Evolutionary conservation across 2,888 invertebrate genomes (phyloP).

Genomic region (Athetis lepigone): DNA sequence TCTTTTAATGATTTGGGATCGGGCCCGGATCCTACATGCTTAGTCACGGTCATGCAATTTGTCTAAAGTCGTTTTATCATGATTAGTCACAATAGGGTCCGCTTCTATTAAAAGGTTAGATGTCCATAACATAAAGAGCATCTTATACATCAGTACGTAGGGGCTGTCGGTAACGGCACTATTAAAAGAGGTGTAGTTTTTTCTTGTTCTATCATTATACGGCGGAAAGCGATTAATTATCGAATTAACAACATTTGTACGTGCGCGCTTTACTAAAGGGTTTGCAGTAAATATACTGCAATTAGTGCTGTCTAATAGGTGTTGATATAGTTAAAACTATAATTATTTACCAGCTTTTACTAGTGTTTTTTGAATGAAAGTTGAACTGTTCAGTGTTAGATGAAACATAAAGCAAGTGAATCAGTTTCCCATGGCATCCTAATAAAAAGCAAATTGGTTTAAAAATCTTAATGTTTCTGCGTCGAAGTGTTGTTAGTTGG

Average conservation of each 20-base stretch:
- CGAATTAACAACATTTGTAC: slow-evolving; percentile 60
- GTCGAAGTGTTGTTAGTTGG: slow-evolving; percentile 79
- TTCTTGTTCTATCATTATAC: slow-evolving; percentile 55
- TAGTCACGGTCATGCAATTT: slow-evolving; percentile 91
- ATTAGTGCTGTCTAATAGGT: slow-evolving; percentile 40
- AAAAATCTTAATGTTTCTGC: slow-evolving; percentile 83
- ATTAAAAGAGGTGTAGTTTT: slow-evolving; percentile 60
- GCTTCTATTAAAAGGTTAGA: slow-evolving; percentile 86
- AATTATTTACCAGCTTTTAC: slow-evolving; percentile 21
- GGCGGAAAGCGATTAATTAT: slow-evolving; percentile 59
- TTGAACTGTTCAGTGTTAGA: slow-evolving; percentile 25
- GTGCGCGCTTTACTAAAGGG: slow-evolving; percentile 43
- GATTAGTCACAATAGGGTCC: slow-evolving; percentile 90
- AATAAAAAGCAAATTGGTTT: slow-evolving; percentile 88
- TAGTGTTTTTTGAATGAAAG: slow-evolving; percentile 26
- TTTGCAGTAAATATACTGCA: slow-evolving; percentile 29
- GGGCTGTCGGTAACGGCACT: slow-evolving; percentile 57
- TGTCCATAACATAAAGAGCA: slow-evolving; percentile 81
- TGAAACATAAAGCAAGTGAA: slow-evolving; percentile 44
- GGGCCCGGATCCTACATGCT: slow-evolving; percentile 84
- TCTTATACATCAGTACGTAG: slow-evolving; percentile 68
- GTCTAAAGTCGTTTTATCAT: slow-evolving; percentile 91
- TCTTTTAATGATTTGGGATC: slow-evolving; percentile 90
- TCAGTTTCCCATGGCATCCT: slow-evolving; percentile 70
- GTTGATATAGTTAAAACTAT: slow-evolving; percentile 41